Conservation (phyloP, 2,797 vertebrate species). For the Chelonia mydas region DNA sequence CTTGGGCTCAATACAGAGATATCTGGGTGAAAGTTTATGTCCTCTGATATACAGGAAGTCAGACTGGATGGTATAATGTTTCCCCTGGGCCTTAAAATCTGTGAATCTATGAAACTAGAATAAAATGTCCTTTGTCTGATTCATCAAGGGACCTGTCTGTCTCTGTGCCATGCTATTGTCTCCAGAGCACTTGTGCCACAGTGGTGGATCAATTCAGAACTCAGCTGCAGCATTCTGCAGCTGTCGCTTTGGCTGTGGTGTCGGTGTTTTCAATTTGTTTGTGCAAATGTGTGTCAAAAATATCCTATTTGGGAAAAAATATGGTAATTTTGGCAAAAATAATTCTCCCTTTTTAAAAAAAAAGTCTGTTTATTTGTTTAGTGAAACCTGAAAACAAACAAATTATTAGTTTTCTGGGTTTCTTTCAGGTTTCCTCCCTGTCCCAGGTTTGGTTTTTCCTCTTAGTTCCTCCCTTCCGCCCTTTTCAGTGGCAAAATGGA, state of each 20-base stretch:
- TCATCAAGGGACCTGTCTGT: background rate
- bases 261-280: background rate
- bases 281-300: background rate
- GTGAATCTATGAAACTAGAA: background rate
- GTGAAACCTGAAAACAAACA: background rate
- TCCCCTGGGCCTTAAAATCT: background rate
- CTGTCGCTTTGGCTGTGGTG: background rate
- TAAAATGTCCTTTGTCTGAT: background rate
- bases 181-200: background rate
- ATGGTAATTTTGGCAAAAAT: background rate
- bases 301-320: background rate
- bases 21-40: background rate
- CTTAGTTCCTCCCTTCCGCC: background rate
- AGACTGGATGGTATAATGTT: background rate
- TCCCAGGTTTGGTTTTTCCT: background rate
- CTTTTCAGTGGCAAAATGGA: background rate
- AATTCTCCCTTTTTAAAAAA: background rate
- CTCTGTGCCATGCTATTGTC: background rate
- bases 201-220: background rate
- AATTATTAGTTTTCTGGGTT: background rate
- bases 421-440: background rate
- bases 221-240: background rate
- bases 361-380: background rate
- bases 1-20: background rate
- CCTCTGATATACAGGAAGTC: background rate